Conservation (phyloP, 2,888 invertebrate genomes). For the Cataglyphis rosenhaueri region DNA sequence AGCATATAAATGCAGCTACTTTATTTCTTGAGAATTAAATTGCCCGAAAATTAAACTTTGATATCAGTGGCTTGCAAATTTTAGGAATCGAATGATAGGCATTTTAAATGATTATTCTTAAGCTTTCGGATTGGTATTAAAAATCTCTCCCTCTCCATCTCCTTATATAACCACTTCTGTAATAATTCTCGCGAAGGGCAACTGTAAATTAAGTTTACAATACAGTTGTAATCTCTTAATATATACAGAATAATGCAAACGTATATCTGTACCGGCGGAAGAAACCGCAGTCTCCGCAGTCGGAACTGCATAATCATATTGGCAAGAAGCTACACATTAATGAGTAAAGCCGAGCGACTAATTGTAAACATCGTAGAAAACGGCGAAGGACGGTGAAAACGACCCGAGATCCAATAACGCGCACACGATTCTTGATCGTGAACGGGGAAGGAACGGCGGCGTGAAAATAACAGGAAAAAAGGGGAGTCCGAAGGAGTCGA, state of each 20-base stretch:
- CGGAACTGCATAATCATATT: neutral
- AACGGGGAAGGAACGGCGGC: neutral
- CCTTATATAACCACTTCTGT: neutral
- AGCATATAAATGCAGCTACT: neutral
- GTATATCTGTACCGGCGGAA: neutral
- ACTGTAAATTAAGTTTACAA: slow-evolving; percentile 5
- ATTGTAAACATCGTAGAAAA: slow-evolving; percentile 45
- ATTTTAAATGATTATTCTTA: neutral
- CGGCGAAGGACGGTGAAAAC: slow-evolving; percentile 52
- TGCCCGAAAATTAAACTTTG: neutral
- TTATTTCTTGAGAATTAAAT: neutral
- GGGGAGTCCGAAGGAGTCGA: slow-evolving; percentile 35
- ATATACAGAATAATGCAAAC: neutral
- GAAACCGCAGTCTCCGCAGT: slow-evolving; percentile 6
- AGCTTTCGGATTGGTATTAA: neutral
- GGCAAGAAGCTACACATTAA: slow-evolving; percentile 17
- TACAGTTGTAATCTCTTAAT: neutral
- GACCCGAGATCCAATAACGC: slow-evolving; percentile 64
- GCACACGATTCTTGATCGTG: slow-evolving; percentile 62
- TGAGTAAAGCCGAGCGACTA: slow-evolving; percentile 38
- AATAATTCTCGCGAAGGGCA: neutral
- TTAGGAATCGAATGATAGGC: neutral
- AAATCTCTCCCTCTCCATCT: neutral
- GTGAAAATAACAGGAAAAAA: slow-evolving; percentile 3
- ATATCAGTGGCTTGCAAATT: neutral